Base-by-base conservation (phyloP, 2,888 invertebrate genomes). In the Rambutsinella grinnellia region DNA sequence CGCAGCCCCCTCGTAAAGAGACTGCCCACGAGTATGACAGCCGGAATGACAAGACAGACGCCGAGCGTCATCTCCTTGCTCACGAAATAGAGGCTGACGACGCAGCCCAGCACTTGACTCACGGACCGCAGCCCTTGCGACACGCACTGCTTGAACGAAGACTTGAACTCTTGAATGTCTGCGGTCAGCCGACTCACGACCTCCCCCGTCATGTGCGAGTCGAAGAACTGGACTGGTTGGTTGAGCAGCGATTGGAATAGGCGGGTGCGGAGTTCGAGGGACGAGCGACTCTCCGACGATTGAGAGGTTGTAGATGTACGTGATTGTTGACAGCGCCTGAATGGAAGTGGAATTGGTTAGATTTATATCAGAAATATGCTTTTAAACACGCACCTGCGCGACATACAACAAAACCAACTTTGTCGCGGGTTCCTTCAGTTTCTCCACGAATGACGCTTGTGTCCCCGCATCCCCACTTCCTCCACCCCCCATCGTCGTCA, bases 121-220 rank as follows among this genome's bases (percentile, higher is more conserved):
- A 90, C 87, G 57, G 96, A 95, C 71, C 96, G 89, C 28, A 99
- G 87, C 0, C 98, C 98, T 85, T 97, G 97, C 0, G 97, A 94
- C 56, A 99, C 92, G 24, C 94, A 93, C 85, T 94, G 92, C 86
- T 99, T 99, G 86, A 99, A 98, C 0, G 95, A 93, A 84, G 97
- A 96, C 87, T 99, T 99, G 86, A 99, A 98, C 85, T 98, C 97
- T 86, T 99, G 97, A 8, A 98, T 92, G 87, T 99, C 98, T 56
- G 93, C 91, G 26, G 97, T 97, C 79, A 98, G 88, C 84, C 94
- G 92, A 86, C 95, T 96, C 8, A 97, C 91, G 54, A 98, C 90
- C 87, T 97, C 97, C 0, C 97, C 97, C 0, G 96, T 96, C 84
- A 95, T 91, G 86, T 95, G 93, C 82, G 90, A 89, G 86, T 98